phyloP scores from a whole-genome alignment of 1,140 invertebrate genomes.

The Cherax quadricarinatus region DNA sequence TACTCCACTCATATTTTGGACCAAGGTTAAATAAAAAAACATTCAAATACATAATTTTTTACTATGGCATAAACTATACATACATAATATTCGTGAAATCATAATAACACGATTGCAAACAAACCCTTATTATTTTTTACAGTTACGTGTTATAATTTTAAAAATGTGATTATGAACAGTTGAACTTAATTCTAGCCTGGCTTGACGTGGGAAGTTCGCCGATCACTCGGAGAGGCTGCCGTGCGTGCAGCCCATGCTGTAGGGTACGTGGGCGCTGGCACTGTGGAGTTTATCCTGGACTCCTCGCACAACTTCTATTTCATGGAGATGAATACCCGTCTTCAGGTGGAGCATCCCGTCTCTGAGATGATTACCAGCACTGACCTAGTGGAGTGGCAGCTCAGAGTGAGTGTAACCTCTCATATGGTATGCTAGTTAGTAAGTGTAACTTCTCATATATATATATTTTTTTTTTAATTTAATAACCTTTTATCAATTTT shows the following conservation, averaged over 20 bases:
- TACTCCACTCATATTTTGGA: too few relatives aligned
- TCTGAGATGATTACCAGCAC: slow-evolving; percentile 94
- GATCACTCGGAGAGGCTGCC: slow-evolving; percentile 90
- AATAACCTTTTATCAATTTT: too few relatives aligned
- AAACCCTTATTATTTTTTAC: too few relatives aligned
- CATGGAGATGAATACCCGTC: slow-evolving; percentile 99
- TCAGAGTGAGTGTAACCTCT: slow-evolving; percentile 78
- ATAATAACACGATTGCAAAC: too few relatives aligned
- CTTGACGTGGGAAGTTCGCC: slow-evolving; percentile 85
- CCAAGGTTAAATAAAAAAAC: too few relatives aligned
- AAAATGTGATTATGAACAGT: background rate
- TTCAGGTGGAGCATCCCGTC: slow-evolving; percentile 98
- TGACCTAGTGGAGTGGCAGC: slow-evolving; percentile 98
- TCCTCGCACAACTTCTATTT: slow-evolving; percentile 93
- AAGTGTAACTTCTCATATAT: too few relatives aligned
- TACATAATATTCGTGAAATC: too few relatives aligned
- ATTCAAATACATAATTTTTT: too few relatives aligned
- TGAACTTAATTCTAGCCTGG: slow-evolving; percentile 82
- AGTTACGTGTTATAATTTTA: background rate
- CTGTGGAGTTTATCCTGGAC: slow-evolving; percentile 96
- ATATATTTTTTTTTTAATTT: too few relatives aligned
- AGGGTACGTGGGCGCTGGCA: slow-evolving; percentile 95
- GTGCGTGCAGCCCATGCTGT: slow-evolving; percentile 94
- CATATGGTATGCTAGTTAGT: background rate
- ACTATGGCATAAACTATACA: too few relatives aligned